Base-by-base conservation (phyloP, 2,797 vertebrate species). In the Myioborus miniatus region DNA sequence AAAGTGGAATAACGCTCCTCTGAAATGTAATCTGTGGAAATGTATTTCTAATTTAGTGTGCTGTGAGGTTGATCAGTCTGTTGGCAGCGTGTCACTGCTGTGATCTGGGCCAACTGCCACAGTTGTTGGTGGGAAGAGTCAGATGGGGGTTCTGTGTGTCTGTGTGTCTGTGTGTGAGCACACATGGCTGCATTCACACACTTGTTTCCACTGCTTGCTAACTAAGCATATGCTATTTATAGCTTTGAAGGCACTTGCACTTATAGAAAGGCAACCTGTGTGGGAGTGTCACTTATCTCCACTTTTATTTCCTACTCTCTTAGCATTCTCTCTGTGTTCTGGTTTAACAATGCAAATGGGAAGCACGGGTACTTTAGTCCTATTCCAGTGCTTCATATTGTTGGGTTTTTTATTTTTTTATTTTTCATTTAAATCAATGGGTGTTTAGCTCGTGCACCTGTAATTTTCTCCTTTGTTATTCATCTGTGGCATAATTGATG, bases 191-290 rank as follows among this genome's bases (percentile, higher is more conserved):
- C 91, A 70, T 93, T 96, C 82, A 71, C 91, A 88, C 83, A 36
- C 94, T 95, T 79, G 59, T 88, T 93, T 94, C 89, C 87, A 59
- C 82, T 95, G 94, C 96, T 95, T 95, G 90, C 89, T 95, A 96
- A 70, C 95, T 88, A 94, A 95, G 83, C 74, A 39, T 56, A 85
- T 91, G 87, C 91, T 96, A 95, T 93, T 94, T 97, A 93, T 96
- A 95, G 91, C 55, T 82, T 81, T 43, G 39, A 81, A 95, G 82
- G 87, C 94, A 69, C 76, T 89, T 83, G 59, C 21, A 49, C 79
- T 89, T 76, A 23, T 0, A 87, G 82, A 89, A 85, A 74, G 55
- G 83, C 43, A 75, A 94, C 87, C 74, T 74, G 30, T 50, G 63
- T 67, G 74, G 59, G 59, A 55, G 62, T 86, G 59, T 69, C 83